Evolutionary conservation across 2,113 vertebrate species (phyloP).

Genomic region (Vidua macroura): DNA sequence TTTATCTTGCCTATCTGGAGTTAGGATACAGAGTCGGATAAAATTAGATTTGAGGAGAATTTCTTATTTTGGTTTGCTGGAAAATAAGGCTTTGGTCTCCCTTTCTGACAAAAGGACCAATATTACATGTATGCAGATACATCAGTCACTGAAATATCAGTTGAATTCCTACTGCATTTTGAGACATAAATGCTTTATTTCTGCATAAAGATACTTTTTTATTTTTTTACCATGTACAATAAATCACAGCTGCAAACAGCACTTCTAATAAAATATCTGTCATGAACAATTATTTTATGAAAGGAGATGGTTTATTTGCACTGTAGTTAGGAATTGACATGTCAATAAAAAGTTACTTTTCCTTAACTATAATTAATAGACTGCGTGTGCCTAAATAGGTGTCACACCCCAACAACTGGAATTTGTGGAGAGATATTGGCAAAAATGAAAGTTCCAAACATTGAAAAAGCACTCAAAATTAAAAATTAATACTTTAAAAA

Average conservation of each 20-base stretch:
- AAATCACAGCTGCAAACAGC: neutral
- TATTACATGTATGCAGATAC: neutral
- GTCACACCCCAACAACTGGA: neutral
- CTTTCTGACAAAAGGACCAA: neutral
- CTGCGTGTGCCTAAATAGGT: neutral
- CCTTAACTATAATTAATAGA: neutral
- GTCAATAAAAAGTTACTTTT: slow-evolving; percentile 16
- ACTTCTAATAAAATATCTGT: slow-evolving; percentile 16
- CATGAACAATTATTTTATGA: neutral
- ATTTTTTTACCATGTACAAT: neutral
- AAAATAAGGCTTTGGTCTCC: neutral
- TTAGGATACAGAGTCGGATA: neutral
- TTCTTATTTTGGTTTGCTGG: neutral
- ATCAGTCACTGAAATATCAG: neutral
- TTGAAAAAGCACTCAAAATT: neutral
- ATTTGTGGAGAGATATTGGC: neutral
- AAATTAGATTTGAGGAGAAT: neutral
- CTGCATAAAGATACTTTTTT: neutral
- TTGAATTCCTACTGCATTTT: neutral
- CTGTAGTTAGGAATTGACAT: neutral
- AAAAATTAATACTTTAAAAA: neutral
- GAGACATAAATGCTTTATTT: neutral
- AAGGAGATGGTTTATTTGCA: slow-evolving; percentile 7
- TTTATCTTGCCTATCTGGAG: neutral
- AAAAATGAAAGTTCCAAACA: neutral